Base-by-base conservation (phyloP, 1,140 invertebrate species). In the Heliothis subflexa region DNA sequence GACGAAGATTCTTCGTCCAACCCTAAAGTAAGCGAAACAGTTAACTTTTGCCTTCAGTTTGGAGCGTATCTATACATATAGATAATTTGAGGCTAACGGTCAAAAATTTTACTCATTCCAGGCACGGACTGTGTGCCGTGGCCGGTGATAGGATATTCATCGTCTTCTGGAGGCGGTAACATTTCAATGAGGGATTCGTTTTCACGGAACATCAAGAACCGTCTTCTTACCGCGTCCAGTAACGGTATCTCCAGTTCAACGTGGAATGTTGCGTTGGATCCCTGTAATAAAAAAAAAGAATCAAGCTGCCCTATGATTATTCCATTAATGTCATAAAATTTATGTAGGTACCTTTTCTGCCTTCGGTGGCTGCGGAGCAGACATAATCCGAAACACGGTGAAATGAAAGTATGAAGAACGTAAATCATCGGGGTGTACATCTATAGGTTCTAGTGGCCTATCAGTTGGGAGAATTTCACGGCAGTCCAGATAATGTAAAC, bases 161-260 rank as follows among this genome's bases (percentile, higher is more conserved):
- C 89, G 47, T 91, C 91, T 77, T 94, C 91, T 0, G 89, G 86
- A 11, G 88, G 86, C 0, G 89, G 91, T 52, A 92, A 64, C 79
- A 91, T 82, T 79, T 94, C 91, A 1, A 73, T 87, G 5, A 94
- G 78, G 0, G 91, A 91, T 5, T 89, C 89, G 73, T 89, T 84
- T 50, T 81, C 76, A 14, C 89, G 84, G 70, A 87, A 92, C 87
- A 93, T 91, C 12, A 94, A 79, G 71, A 94, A 94, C n/a, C 83
- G 86, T 45, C 91, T 84, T 59, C 94, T 79, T 1, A 66, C 86
- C 5, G 87, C 82, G 72, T 95, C 94, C 28, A 95, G 70, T 16
- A 95, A 61, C 0, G 94, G 94, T 10, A 95, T 68, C 71, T 93
- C 93, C 62, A 94, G 64, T 70, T 95, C 94, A 16, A 95, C 86